A percentile compares a stretch with the other conserved stretches of the same genome.
Conservation (phyloP, 2,113 vertebrate genomes). For the Monopterus albus region DNA sequence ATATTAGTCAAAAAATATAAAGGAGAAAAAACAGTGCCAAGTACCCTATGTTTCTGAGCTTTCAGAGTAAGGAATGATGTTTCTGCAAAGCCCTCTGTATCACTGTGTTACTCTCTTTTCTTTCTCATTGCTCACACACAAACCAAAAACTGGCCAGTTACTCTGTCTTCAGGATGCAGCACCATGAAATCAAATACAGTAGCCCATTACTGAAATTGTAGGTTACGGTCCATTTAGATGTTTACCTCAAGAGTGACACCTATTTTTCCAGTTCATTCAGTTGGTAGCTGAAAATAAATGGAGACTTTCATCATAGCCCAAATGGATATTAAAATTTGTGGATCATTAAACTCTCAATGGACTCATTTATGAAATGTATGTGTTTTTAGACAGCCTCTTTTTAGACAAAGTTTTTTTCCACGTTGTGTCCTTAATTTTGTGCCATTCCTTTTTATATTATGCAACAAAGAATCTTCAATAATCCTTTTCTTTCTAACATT, state of each 20-base stretch:
- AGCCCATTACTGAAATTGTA: conserved; percentile 7
- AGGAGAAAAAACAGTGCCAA: neutral
- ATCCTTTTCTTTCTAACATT: neutral
- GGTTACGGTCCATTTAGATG: conserved; percentile 16
- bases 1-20: neutral
- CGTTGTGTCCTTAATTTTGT: neutral
- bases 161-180: neutral
- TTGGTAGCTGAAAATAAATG: neutral
- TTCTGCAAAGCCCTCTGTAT: neutral
- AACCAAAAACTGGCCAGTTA: neutral
- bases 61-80: neutral
- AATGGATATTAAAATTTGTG: neutral
- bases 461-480: too few relatives aligned
- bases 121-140: neutral
- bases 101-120: too few relatives aligned
- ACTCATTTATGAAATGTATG: neutral
- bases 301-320: neutral
- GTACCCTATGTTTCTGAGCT: neutral
- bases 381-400: neutral
- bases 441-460: too few relatives aligned
- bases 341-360: conserved; percentile 12
- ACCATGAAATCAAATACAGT: neutral
- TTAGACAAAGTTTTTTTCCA: neutral
- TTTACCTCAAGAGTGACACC: neutral
- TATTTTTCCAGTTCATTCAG: neutral